Evolutionary conservation across 1,140 invertebrate species (phyloP), one percentile per base, ranked within the genome.

Genomic region (Drosophila burlai): DNA sequence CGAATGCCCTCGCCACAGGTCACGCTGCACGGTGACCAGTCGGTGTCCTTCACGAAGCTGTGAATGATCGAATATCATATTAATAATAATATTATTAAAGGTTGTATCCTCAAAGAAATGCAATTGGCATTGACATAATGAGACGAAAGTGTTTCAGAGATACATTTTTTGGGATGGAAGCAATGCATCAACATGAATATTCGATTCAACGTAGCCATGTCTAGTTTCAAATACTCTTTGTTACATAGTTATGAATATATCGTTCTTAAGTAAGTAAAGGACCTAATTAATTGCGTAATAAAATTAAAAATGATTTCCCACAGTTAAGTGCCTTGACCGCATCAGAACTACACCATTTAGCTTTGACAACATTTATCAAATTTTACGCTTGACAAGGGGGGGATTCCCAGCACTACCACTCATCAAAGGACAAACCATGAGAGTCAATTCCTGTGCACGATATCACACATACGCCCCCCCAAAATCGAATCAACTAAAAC

Each of bases 21-120:
- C 0, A 97, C 96, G 79, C 96, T 97, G 93, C 98, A 99, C 5
- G 96, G 94, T 11, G 97, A 96, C 98, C 98, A 99, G 61, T 97
- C 95, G 40, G 93, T 94, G 61, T 95, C 94, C 76, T 95, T 95
- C 79, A 95, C 94, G 91, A 94, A 95, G 68, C 94, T 95, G 93
- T 11, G 13, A 24, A 65, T 31, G 13, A 52, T 34, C 21, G 3
- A 21, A 38, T 11, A 6, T 6, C 10, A 26, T 24, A 8, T 9
- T 38, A 13, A n/a, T 31, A 31, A 31, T 15, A 9, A 46, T 46
- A 18, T 11, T 45, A 6, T 38, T 38, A 2, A 38, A 38, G 11
- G 11, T 58, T 24, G 2, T 16, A n/a, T 24, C 15, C 1, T 38
- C 0, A 6, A 38, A 4, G 13, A 38, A 2, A 11, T 36, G 34